These are phyloP conservation scores for Collichthys lucidus DNA, from an alignment of 2,113 vertebrate species.

Conservation along the genomic window DNA sequence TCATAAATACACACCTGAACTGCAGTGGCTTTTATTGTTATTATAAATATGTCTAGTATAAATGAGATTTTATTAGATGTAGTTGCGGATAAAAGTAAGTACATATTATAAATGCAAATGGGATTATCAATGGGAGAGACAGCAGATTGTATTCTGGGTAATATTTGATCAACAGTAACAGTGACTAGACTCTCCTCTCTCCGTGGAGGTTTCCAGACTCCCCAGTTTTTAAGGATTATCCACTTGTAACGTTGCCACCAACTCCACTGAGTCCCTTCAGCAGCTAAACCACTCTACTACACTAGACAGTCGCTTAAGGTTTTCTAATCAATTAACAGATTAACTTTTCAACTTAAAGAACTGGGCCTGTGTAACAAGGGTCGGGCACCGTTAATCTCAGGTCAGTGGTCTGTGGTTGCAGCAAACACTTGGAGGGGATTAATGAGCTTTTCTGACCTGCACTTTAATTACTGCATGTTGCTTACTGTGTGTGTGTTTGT, in stretches of 20 bases:
- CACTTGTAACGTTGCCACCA: slow-evolving; percentile 10
- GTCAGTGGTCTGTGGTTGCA: slow-evolving; percentile 29
- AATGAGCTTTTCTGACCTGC: slow-evolving; percentile 42
- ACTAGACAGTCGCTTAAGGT: slow-evolving; percentile 78
- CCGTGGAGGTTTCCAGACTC: neutral
- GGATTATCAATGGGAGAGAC: neutral
- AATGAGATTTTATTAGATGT: neutral
- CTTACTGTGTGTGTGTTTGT: too few relatives aligned
- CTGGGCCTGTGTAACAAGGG: slow-evolving; percentile 19
- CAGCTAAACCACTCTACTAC: slow-evolving; percentile 21
- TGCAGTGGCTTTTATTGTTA: neutral
- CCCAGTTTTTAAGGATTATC: slow-evolving; percentile 38
- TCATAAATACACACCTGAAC: neutral
- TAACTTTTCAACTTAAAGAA: slow-evolving; percentile 55
- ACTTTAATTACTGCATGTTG: slow-evolving; percentile 59
- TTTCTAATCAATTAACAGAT: slow-evolving; percentile 77
- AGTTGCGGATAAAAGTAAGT: neutral
- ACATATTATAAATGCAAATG: neutral
- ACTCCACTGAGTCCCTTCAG: neutral
- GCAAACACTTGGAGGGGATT: slow-evolving; percentile 60
- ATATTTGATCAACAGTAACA: neutral
- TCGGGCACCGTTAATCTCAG: slow-evolving; percentile 30
- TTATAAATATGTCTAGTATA: neutral
- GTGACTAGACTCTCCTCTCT: neutral
- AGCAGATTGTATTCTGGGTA: neutral